Evolutionary conservation across 2,797 vertebrate genomes (phyloP), one percentile per base, ranked within the genome.

Genomic region (Fratercula arctica): DNA sequence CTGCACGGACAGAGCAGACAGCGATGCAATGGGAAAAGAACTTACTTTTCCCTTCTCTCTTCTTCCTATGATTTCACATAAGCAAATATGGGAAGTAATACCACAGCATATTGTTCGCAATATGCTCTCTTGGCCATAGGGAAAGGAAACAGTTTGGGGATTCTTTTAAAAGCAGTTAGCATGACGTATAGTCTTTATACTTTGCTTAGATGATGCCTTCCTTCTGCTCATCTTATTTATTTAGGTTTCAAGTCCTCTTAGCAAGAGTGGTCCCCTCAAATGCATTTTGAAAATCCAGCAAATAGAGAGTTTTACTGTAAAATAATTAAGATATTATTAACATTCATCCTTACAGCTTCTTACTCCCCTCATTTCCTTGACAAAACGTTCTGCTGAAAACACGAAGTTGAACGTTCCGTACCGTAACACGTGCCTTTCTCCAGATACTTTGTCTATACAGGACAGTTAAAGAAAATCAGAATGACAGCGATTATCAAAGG

Each of bases 71-170:
- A 95, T 80, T 87, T 76, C 88, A 83, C 87, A 91, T 68, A 95
- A 95, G 96, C 93, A 95, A 95, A 96, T 87, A 95, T 69, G 91
- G 96, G 91, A 96, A 90, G 80, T 77, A 87, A 94, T 92, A 76
- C 64, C 33, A 56, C 64, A 92, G 88, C 96, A 95, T 95, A 94
- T 93, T 97, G 95, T 93, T 95, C 89, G 92, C 95, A 96, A 96
- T 96, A 96, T 96, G 94, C 84, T 95, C 90, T 90, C 88, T 95
- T 95, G 90, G 96, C 93, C 96, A 96, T 57, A 92, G 88, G 93
- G 93, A 95, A 95, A 85, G 78, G 86, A 89, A 92, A 75, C 92
- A 80, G 93, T 96, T 92, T 17, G 17, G 39, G 35, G 48, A 93
- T 94, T 95, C 86, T 96, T 97, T 94, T 96, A 93, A 87, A 96